These are phyloP conservation scores for Chrysodeixis includens DNA, from an alignment of 2,888 invertebrate genomes.

Conservation along the genomic window DNA sequence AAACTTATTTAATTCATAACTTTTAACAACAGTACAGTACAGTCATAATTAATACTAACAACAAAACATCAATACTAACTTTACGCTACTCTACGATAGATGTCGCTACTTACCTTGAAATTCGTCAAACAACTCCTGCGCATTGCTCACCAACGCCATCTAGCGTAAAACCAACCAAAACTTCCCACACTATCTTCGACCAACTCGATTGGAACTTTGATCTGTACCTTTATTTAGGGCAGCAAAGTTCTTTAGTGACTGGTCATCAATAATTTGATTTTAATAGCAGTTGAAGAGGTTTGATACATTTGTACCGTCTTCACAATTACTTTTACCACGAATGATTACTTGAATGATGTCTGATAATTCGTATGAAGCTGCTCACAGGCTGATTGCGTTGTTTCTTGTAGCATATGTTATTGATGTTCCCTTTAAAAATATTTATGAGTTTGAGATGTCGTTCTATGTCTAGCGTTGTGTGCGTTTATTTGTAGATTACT, in stretches of 20 bases:
- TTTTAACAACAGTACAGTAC: not conserved
- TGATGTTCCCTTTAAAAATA: conserved; percentile 55
- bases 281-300: conserved; percentile 75
- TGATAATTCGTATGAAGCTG: conserved; percentile 70
- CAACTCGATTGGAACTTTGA: conserved; percentile 63
- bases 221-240: conserved; percentile 10
- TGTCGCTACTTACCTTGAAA: conserved; percentile 69
- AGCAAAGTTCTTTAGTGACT: conserved; percentile 53
- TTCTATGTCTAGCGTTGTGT: conserved; percentile 38
- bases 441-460: conserved; percentile 51
- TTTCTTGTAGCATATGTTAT: conserved; percentile 58
- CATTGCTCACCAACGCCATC: conserved; percentile 65
- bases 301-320: conserved; percentile 73
- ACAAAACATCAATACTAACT: not conserved
- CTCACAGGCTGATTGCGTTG: conserved; percentile 52
- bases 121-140: conserved; percentile 64
- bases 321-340: conserved; percentile 79
- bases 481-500: conserved; percentile 28
- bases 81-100: conserved; percentile 75
- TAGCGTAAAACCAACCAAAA: conserved; percentile 41
- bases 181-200: conserved; percentile 22
- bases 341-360: conserved; percentile 77
- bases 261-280: conserved; percentile 80
- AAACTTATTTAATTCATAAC: not conserved
- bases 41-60: not conserved